phyloP scores from a whole-genome alignment of 2,113 vertebrate species.

The Myodes glareolus region DNA sequence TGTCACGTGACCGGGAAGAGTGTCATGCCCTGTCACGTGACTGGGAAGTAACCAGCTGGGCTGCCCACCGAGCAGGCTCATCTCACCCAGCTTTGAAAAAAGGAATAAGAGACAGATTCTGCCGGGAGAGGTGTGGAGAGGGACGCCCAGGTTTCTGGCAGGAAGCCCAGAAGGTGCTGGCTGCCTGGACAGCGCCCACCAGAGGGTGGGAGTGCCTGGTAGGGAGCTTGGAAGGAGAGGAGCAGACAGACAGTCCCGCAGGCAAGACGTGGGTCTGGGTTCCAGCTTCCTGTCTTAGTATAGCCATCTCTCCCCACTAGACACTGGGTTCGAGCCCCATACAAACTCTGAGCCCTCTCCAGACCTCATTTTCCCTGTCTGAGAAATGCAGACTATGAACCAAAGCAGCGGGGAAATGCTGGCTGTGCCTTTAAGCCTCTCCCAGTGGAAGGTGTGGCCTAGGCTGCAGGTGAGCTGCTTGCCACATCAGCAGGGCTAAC shows the following conservation, averaged over 20 bases:
- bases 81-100: not conserved
- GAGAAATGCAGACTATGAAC: not conserved
- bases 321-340: not conserved
- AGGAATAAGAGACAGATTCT: not conserved
- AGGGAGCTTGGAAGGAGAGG: not conserved
- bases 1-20: not conserved
- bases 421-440: constrained; percentile 59
- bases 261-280: not conserved
- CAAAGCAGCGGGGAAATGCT: rapidly evolving
- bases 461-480: constrained; percentile 55
- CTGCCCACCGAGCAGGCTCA: not conserved
- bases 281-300: not conserved
- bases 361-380: not conserved
- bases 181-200: not conserved
- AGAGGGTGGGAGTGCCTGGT: not conserved
- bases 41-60: not conserved
- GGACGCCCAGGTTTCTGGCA: constrained; percentile 22
- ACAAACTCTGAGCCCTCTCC: not conserved
- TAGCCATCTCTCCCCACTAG: not conserved
- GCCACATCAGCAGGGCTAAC: constrained; percentile 67
- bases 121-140: not conserved
- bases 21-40: not conserved
- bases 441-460: constrained; percentile 48
- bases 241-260: not conserved
- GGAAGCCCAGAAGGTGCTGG: not conserved